Base-by-base conservation (phyloP, 2,113 vertebrate genomes). In the Bagarius yarrelli region DNA sequence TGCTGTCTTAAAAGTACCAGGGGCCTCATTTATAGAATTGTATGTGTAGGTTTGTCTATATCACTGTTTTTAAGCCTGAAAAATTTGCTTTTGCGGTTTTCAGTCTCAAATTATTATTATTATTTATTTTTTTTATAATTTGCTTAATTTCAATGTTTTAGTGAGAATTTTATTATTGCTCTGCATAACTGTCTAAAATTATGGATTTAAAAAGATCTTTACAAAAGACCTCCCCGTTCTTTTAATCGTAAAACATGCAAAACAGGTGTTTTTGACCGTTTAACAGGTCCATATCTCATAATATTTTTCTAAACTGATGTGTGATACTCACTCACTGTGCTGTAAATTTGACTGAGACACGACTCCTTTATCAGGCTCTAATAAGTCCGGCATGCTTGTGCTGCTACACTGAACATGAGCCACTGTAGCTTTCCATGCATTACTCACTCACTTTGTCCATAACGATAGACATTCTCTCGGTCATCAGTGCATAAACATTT, bases 381-480 rank as follows among this genome's bases (percentile, higher is more conserved):
- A 40, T 52, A 53, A 59, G 23, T 19, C 34, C 19, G 34, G 70
- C 83, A 82, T 79, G 80, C 18, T 36, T 81, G 30, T 80, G 78
- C 55, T 80, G 11, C 78, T 79, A 25, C 30, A 53, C 40, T 56
- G 19, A 56, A 71, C 47, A 69, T 32, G 23, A 34, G 32, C 36
- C 59, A 16, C 13, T 74, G 14, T 61, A 52, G 57, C 44, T 23
- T 81, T 50, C 8, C 23, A 55, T 77, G 44, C n/a, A 0, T 32
- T 34, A 12, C 21, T 32, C 16, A 34, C 8, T 59, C 11, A 23
- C n/a, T 50, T 40, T 21, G 13, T 63, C 30, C 47, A 27, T 18
- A 70, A 60, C 15, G 32, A 53, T 21, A 6, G 1, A 8, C 78
- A 77, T 84, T 80, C 53, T 66, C 76, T 76, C 44, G 1, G 32